A percentile compares a stretch with the other conserved stretches of the same genome.
These are phyloP conservation scores for Drosophila putrida DNA, from an alignment of 2,888 invertebrate species.

Conservation along the genomic window DNA sequence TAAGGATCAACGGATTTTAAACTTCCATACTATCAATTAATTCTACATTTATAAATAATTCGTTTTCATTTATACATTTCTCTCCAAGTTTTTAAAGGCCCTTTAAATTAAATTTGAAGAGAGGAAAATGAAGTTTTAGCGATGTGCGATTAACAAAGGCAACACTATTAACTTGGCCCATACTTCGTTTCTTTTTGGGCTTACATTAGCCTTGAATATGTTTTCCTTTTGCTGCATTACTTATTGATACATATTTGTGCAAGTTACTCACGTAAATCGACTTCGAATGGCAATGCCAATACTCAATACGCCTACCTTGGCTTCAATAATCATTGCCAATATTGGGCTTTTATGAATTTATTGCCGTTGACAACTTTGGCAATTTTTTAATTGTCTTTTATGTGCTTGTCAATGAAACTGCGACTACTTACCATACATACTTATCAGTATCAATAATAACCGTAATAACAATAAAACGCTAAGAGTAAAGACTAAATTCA, in stretches of 20 bases:
- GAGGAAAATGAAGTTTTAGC: no score
- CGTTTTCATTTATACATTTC: no score
- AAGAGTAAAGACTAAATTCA: no score
- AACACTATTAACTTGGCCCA: background rate
- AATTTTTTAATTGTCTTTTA: constrained; percentile 52
- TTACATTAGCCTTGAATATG: constrained; percentile 20
- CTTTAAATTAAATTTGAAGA: no score
- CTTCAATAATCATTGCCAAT: constrained; percentile 75
- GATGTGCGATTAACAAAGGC: no score
- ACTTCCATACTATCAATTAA: no score
- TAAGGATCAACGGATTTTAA: no score
- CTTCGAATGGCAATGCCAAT: constrained; percentile 24
- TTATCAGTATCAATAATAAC: constrained; percentile 39
- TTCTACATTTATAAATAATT: no score
- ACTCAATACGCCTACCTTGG: constrained; percentile 52
- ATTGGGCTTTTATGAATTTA: constrained; percentile 74
- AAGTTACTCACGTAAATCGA: constrained; percentile 51
- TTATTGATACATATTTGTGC: constrained; percentile 16
- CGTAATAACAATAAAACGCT: constrained; percentile 13
- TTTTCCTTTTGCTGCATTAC: constrained; percentile 26
- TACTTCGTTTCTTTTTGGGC: background rate
- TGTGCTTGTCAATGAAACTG: constrained; percentile 52
- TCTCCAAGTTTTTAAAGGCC: no score
- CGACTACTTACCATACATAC: constrained; percentile 34
- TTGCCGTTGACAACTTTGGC: constrained; percentile 54